Base-by-base conservation (phyloP, 2,888 invertebrate genomes). In the Conistra vaccinii region DNA sequence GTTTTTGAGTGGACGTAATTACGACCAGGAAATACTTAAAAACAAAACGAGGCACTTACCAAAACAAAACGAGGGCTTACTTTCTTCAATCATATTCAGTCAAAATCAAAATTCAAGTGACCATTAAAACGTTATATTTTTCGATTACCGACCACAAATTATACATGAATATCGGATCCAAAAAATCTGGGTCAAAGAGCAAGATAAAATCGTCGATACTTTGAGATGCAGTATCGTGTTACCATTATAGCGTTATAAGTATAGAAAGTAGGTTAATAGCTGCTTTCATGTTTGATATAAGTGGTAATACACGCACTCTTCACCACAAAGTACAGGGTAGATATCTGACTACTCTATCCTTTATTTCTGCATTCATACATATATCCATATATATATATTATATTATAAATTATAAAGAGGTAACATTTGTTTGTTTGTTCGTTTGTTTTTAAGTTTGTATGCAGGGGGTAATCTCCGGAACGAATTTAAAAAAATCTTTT, bases 171-270 rank as follows among this genome's bases (percentile, higher is more conserved):
- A 69, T 77, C 85, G 57, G 61, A 51, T 66, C 32, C 66, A 85
- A 74, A 78, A 78, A 85, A 91, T 90, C 86, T 90, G 81, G 90
- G 90, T 90, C 90, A 89, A 89, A 87, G 84, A 86, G 76, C 68
- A 86, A 89, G 91, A 91, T 91, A 91, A 89, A 87, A 91, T 91
- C 91, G 83, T 86, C 88, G 88, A 90, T 85, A 80, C 89, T 91
- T 89, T 85, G 87, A 89, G 88, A 89, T 89, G 87, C 86, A 87
- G 83, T 89, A 87, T 86, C 80, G 81, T 81, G 86, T 87, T 88
- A 75, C 81, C 83, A 81, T 82, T 83, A 77, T 85, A 87, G 78
- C 85, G 87, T 71, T 80, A 86, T 87, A 79, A 87, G 81, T 88
- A 86, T 51, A 63, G 69, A 81, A 88, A 79, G 81, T 87, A 83